A percentile compares a stretch with the other conserved stretches of the same genome.
Evolutionary conservation across 92 coral and sea anemone genomes (phyloP).

Genomic region (Zoanthus sansibaricus): DNA sequence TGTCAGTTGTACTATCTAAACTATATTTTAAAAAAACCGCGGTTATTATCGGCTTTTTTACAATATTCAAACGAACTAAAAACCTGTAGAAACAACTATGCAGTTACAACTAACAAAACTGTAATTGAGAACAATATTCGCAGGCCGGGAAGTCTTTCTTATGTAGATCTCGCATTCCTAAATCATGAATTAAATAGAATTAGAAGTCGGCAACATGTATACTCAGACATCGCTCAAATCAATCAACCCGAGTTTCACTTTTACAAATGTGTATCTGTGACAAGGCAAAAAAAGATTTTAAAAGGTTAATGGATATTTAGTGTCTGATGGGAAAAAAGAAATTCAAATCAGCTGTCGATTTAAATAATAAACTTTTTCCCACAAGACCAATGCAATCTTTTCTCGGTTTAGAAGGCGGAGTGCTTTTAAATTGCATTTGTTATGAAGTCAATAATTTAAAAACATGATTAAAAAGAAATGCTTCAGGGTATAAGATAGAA

Average conservation of each 20-base stretch:
- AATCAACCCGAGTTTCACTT: neutral
- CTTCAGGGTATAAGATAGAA: neutral
- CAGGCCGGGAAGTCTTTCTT: too few species aligned
- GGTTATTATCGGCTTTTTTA: too few species aligned
- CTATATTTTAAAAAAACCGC: too few species aligned
- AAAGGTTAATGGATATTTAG: constrained; percentile 6
- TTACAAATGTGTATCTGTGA: neutral
- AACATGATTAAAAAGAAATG: neutral
- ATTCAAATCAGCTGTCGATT: neutral
- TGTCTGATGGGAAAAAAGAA: constrained; percentile 12
- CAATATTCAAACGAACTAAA: too few species aligned
- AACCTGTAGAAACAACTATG: too few species aligned
- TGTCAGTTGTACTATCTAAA: too few species aligned
- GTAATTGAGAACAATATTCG: too few species aligned
- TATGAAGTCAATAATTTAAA: neutral
- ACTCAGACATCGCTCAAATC: too few species aligned
- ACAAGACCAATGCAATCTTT: neutral
- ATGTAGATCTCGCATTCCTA: too few species aligned
- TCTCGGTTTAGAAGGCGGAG: neutral
- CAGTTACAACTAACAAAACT: too few species aligned
- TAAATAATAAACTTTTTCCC: neutral
- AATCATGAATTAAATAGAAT: too few species aligned
- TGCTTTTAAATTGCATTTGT: neutral
- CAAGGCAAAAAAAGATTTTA: neutral
- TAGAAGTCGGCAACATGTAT: too few species aligned